Conservation (phyloP, 2,113 vertebrate species). For the Reinhardtius hippoglossoides region DNA sequence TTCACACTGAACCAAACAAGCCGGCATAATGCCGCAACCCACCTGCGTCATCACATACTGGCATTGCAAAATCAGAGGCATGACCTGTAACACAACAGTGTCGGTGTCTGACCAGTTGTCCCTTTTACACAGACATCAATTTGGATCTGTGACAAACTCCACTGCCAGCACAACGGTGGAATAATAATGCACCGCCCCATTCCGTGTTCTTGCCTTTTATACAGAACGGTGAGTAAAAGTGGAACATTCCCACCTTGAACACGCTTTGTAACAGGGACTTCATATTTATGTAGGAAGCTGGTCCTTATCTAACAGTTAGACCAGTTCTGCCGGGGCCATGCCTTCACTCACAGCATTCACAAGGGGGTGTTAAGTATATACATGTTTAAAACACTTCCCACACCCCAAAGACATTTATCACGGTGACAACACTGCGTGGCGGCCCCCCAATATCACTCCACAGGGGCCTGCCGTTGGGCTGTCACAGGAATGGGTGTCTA, state of each 20-base stretch:
- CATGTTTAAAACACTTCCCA: conserved; percentile 85
- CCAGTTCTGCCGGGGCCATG: conserved; percentile 58
- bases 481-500: conserved; percentile 85
- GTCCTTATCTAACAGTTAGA: conserved; percentile 78
- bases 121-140: neutral
- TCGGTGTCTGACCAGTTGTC: neutral
- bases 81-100: neutral
- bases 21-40: neutral
- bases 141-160: neutral
- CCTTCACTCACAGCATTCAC: conserved; percentile 73
- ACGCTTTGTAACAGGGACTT: too few relatives aligned
- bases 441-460: conserved; percentile 81
- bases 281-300: conserved; percentile 78
- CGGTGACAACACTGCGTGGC: conserved; percentile 78
- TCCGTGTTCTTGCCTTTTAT: neutral
- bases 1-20: neutral
- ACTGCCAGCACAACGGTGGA: neutral
- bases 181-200: neutral
- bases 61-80: neutral
- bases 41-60: neutral
- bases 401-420: conserved; percentile 85
- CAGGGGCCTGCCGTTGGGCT: conserved; percentile 81
- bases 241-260: neutral
- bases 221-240: neutral
- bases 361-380: conserved; percentile 81